Conservation (phyloP, 2,113 vertebrate species). For the Lichenostomus cassidix region DNA sequence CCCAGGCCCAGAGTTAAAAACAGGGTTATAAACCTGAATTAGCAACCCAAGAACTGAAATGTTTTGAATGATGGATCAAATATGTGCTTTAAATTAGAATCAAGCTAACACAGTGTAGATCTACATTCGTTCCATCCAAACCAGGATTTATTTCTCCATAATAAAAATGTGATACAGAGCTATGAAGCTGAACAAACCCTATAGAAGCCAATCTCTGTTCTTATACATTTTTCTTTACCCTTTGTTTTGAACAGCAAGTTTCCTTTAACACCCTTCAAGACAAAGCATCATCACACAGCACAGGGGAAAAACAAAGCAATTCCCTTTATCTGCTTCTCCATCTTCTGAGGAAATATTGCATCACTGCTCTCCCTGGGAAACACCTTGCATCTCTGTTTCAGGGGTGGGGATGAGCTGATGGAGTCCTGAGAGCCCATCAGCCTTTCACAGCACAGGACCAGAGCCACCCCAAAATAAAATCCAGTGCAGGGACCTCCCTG, state of each 20-base stretch:
- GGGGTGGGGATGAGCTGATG: neutral
- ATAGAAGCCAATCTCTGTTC: neutral
- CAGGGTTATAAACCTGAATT: neutral
- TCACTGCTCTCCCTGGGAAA: neutral
- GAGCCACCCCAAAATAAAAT: neutral
- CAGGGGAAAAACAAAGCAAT: neutral
- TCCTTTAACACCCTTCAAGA: constrained; percentile 4
- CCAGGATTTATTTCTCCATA: neutral
- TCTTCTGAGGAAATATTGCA: constrained; percentile 35
- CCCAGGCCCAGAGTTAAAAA: neutral
- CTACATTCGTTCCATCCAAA: neutral
- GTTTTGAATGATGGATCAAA: neutral
- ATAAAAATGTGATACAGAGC: neutral
- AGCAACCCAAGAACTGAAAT: neutral
- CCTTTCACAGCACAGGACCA: neutral
- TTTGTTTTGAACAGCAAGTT: neutral
- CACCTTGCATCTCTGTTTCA: constrained; percentile 21
- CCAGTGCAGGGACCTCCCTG: neutral
- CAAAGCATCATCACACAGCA: neutral
- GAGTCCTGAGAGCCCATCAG: neutral
- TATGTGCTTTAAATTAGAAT: neutral
- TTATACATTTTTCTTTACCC: neutral
- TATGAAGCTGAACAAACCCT: neutral
- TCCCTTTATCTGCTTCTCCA: constrained; percentile 25
- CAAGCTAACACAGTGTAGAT: neutral